Evolutionary conservation across 2,888 invertebrate genomes (phyloP), one percentile per base, ranked within the genome.

Genomic region (Elgonia sp.): DNA sequence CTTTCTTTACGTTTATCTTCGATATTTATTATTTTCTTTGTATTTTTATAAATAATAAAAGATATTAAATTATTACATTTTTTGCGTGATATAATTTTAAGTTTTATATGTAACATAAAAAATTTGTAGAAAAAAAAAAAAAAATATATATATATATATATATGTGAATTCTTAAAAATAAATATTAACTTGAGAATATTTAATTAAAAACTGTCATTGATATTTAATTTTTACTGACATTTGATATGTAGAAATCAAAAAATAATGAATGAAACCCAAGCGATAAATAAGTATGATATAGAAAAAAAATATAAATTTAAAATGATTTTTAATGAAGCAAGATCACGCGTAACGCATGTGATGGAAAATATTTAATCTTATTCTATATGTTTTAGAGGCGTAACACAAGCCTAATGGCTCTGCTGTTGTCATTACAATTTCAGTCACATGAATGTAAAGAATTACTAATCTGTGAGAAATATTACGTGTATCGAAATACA

Each of bases 361-460:
- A 84, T 77, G 84, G 84, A 84, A 84, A 84, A 55, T 77, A 84
- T 72, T 84, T 84, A 77, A 84, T 84, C 84, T 84, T 84, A 77
- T 84, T 84, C 40, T 77, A 77, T 83, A 75, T 77, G 29, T 76
- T 76, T 84, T 62, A 79, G 46, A 72, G 50, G 12, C 79, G 63
- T 79, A 73, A 79, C 60, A 39, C 79, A 57, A 57, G 57, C 42
- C 42, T 79, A 73, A 84, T 77, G 84, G 42, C 75, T 57, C 40
- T 53, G 70, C 29, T 18, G 62, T 83, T 42, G 72, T 65, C 62
- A 77, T 79, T 73, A 84, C 69, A 65, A 84, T 29, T 84, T 65
- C 46, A 62, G 46, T 65, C 50, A 37, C 40, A 80, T 42, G 70
- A 83, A 29, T n/a, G 21, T 67, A 69, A 65, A 46, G 75, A 46